Conservation (phyloP, 2,888 invertebrate genomes). For the Aspidiotus destructor region DNA sequence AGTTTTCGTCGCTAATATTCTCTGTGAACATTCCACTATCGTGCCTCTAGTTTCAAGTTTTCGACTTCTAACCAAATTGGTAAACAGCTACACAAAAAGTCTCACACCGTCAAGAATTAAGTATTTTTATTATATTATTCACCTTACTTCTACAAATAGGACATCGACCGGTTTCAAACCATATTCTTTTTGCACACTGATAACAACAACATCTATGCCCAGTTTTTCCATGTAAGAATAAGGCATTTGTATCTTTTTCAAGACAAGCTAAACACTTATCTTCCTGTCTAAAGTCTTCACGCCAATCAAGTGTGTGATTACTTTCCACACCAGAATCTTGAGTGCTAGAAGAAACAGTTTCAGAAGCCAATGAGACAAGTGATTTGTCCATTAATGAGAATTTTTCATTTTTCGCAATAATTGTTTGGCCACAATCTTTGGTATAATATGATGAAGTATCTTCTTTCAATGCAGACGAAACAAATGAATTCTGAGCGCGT, state of each 20-base stretch:
- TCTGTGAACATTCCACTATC: too few relatives aligned
- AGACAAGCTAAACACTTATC: constrained; percentile 7
- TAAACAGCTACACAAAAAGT: too few relatives aligned
- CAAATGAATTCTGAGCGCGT: too few relatives aligned
- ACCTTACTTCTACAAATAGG: constrained; percentile 6
- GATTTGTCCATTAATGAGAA: neutral
- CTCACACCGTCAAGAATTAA: neutral
- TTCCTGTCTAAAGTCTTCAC: neutral
- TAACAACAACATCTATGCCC: constrained; percentile 9
- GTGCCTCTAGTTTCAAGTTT: too few relatives aligned
- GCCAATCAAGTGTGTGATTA: neutral
- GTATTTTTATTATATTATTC: constrained; percentile 2
- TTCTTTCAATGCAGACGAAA: neutral
- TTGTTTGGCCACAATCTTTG: neutral
- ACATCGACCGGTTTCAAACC: constrained; percentile 2
- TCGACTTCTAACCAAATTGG: too few relatives aligned
- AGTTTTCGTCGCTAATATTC: too few relatives aligned
- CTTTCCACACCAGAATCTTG: neutral
- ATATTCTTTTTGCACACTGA: constrained; percentile 6
- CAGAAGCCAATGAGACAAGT: neutral
- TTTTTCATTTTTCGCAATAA: neutral
- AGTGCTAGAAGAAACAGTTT: neutral
- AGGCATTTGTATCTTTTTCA: neutral
- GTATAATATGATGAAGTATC: neutral
- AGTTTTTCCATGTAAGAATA: constrained; percentile 8